These are phyloP conservation scores for Macrobrachium rosenbergii DNA, from an alignment of 1,140 invertebrate species.

Conservation along the genomic window DNA sequence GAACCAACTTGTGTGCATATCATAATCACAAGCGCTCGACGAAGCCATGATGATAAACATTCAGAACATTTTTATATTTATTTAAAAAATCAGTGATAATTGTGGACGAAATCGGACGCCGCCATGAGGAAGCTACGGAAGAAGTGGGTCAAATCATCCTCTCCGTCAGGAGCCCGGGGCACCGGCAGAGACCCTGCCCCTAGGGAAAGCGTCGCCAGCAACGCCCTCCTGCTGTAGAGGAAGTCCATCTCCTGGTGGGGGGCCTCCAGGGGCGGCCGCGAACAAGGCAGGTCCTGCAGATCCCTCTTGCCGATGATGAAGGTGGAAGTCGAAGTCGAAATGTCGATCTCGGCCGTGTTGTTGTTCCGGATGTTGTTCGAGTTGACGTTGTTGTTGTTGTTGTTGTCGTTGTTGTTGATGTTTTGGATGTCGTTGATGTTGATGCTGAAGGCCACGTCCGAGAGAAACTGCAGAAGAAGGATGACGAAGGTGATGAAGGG, in stretches of 20 bases:
- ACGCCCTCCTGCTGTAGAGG: not conserved
- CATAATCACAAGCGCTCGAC: too few relatives aligned
- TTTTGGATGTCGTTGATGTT: not conserved
- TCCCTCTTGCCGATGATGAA: not conserved
- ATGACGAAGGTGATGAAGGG: constrained; percentile 2
- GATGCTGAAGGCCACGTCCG: constrained; percentile 3
- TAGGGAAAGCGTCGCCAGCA: not conserved
- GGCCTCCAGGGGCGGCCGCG: not conserved
- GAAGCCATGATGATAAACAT: too few relatives aligned
- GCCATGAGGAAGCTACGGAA: not conserved
- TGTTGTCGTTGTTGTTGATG: not conserved
- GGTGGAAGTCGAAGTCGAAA: not conserved
- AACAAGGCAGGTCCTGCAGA: not conserved
- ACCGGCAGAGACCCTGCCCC: not conserved
- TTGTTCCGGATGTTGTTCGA: constrained; percentile 2
- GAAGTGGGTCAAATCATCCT: not conserved
- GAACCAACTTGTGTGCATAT: too few relatives aligned
- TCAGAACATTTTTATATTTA: too few relatives aligned
- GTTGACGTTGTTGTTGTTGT: constrained; percentile 24
- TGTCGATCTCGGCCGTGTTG: not conserved
- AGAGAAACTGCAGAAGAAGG: not conserved
- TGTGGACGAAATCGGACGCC: not conserved
- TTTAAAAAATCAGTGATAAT: too few relatives aligned
- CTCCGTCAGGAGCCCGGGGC: not conserved
- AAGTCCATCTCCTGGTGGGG: not conserved